Conservation (phyloP, 2,113 vertebrate genomes). For the Capreolus pygargus region DNA sequence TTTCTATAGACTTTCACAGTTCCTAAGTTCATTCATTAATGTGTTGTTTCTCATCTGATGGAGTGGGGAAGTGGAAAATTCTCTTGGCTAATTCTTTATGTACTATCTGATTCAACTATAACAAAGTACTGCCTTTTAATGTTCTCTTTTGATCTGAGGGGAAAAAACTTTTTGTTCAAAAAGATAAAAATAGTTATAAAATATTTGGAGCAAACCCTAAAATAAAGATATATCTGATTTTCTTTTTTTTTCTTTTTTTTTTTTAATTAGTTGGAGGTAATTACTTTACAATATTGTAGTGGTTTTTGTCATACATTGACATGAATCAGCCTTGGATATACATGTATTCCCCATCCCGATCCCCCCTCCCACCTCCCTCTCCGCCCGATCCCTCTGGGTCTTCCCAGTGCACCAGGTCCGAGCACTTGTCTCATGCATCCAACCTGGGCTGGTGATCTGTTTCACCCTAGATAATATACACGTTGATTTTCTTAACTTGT, state of each 20-base stretch:
- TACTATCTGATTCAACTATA: background rate
- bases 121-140: background rate
- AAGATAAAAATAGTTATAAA: background rate
- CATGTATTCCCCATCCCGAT: no score
- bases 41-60: background rate
- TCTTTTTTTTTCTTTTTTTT: background rate
- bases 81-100: background rate
- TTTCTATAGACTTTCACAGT: background rate
- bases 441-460: no score
- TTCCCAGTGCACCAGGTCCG: no score
- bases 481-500: background rate
- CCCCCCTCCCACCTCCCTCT: no score
- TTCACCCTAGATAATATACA: no score
- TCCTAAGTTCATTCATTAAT: background rate
- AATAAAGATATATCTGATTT: background rate
- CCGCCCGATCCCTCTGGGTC: no score
- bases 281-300: no score
- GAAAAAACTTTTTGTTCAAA: background rate
- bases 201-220: background rate
- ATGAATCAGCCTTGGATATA: no score
- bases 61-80: background rate
- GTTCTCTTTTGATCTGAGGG: background rate
- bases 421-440: no score
- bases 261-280: no score
- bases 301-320: no score